Conservation (phyloP, 2,888 invertebrate genomes). For the Scaptomyza cyrtandrae region DNA sequence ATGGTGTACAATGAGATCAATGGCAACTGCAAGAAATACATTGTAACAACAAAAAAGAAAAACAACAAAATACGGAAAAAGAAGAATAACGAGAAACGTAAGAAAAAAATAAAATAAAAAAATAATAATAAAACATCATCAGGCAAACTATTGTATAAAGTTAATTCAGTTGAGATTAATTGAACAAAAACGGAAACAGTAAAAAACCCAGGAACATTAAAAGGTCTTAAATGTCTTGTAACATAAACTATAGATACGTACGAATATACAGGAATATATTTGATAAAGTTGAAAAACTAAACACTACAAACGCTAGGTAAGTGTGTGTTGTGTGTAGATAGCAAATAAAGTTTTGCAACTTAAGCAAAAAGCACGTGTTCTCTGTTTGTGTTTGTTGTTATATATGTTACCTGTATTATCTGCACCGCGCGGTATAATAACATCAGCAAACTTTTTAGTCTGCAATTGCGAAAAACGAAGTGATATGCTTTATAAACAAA, state of each 20-base stretch:
- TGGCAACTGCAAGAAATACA: slow-evolving; percentile 96
- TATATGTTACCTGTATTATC: slow-evolving; percentile 94
- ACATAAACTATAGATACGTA: slow-evolving; percentile 35
- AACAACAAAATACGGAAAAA: slow-evolving; percentile 45
- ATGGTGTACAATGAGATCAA: slow-evolving; percentile 99
- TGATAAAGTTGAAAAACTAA: slow-evolving; percentile 37
- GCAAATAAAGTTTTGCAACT: slow-evolving; percentile 34
- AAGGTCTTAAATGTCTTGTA: slow-evolving; percentile 9
- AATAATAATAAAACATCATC: slow-evolving; percentile 38
- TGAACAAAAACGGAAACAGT: slow-evolving; percentile 27
- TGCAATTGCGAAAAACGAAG: slow-evolving; percentile 85
- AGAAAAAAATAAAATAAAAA: too few relatives aligned
- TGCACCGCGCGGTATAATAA: slow-evolving; percentile 99
- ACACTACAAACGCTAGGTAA: slow-evolving; percentile 50
- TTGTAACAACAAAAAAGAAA: slow-evolving; percentile 76
- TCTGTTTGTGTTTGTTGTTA: slow-evolving; percentile 15
- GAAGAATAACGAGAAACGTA: slow-evolving; percentile 45
- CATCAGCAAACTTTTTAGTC: slow-evolving; percentile 99
- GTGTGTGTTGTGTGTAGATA: slow-evolving; percentile 18
- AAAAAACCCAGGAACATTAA: slow-evolving; percentile 29
- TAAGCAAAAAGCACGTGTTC: slow-evolving; percentile 42
- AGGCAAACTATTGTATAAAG: slow-evolving; percentile 55
- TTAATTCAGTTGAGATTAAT: slow-evolving; percentile 23
- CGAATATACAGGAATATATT: slow-evolving; percentile 24
- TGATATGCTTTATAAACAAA: neutral